Evolutionary conservation across 2,888 invertebrate genomes (phyloP).

Genomic region (Sericinus montela): DNA sequence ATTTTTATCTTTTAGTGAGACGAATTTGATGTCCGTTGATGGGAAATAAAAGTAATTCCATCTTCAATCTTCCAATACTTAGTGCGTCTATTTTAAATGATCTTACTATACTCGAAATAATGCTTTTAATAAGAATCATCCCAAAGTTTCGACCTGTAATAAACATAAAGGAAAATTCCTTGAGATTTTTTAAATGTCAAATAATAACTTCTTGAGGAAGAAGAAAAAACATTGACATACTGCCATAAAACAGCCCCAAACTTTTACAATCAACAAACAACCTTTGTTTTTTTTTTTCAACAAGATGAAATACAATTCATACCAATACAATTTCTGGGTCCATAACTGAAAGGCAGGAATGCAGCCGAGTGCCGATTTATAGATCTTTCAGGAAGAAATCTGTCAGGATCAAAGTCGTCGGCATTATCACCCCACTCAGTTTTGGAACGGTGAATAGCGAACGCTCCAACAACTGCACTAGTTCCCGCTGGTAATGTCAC

Average conservation of each 20-base stretch:
- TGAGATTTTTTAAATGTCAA: too few relatives aligned
- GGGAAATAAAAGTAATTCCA: conserved; percentile 60
- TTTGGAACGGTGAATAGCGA: conserved; percentile 69
- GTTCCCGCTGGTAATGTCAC: conserved; percentile 63
- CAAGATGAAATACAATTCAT: not conserved
- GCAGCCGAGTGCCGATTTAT: conserved; percentile 61
- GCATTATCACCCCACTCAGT: conserved; percentile 77
- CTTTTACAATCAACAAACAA: too few relatives aligned
- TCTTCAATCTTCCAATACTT: conserved; percentile 52
- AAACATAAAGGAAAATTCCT: not conserved
- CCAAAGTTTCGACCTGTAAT: conserved; percentile 63
- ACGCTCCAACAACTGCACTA: conserved; percentile 62
- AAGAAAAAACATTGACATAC: too few relatives aligned
- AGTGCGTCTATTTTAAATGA: conserved; percentile 51
- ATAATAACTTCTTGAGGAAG: not conserved
- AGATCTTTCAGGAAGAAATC: conserved; percentile 76
- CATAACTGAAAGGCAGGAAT: conserved; percentile 70
- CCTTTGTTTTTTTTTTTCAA: too few relatives aligned
- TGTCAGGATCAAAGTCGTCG: conserved; percentile 78
- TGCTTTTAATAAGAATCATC: conserved; percentile 61
- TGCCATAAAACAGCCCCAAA: too few relatives aligned
- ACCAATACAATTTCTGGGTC: conserved; percentile 72
- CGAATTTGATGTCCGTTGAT: conserved; percentile 55
- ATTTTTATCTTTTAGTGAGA: conserved; percentile 35
- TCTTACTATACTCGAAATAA: conserved; percentile 51